Evolutionary conservation across 2,797 vertebrate species (phyloP).

Genomic region (Sebastes ruberrimus): DNA sequence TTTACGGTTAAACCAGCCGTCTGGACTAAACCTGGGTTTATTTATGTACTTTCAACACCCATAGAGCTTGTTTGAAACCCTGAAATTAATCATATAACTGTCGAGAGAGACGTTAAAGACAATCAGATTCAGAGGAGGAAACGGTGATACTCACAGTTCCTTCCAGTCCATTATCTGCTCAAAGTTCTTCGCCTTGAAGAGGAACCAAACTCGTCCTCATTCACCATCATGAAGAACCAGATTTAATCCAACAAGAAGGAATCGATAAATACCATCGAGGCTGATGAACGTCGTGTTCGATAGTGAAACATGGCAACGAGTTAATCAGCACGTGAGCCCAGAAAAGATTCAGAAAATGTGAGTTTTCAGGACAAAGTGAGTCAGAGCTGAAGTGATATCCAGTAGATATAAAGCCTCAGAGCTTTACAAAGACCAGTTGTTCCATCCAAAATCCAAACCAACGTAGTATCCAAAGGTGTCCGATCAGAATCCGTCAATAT

Average conservation of each 20-base stretch:
- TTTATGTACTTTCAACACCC: no score
- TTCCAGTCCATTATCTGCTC: constrained; percentile 76
- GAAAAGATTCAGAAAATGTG: background rate
- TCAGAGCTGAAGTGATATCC: no score
- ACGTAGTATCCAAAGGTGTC: no score
- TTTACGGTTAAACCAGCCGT: background rate
- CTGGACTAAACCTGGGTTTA: no score
- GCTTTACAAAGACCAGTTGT: no score
- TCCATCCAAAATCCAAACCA: no score
- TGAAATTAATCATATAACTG: background rate
- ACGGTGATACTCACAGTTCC: constrained; percentile 72
- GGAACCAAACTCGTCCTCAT: constrained; percentile 31
- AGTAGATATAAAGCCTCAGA: no score
- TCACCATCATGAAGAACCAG: constrained; percentile 11
- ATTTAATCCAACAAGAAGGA: background rate
- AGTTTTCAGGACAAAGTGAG: no score
- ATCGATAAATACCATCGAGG: accelerated
- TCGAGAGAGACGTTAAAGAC: background rate
- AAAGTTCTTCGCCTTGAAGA: constrained; percentile 27
- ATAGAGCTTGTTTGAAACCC: background rate
- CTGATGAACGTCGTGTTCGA: background rate
- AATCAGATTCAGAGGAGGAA: background rate
- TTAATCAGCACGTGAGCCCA: background rate
- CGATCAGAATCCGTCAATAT: background rate
- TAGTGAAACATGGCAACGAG: background rate